These are phyloP conservation scores for Platichthys stellatus DNA, from an alignment of 2,113 vertebrate species.

Conservation along the genomic window DNA sequence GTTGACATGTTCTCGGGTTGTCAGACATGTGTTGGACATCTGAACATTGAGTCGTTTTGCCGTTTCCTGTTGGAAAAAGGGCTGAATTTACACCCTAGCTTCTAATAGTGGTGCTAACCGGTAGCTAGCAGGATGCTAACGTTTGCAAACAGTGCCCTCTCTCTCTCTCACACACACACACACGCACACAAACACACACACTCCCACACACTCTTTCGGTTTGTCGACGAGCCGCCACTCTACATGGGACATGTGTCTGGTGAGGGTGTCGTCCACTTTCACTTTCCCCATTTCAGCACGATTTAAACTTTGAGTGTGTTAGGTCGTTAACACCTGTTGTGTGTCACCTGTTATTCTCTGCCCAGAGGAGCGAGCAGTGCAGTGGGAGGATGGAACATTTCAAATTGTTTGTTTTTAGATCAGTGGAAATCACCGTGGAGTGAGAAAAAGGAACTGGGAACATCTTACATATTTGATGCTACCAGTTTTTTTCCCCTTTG, in stretches of 20 bases:
- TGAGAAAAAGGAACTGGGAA: slow-evolving; percentile 13
- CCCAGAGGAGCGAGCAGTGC: not conserved
- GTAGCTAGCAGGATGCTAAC: slow-evolving; percentile 71
- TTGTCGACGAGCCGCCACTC: slow-evolving; percentile 32
- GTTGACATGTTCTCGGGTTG: slow-evolving; percentile 11
- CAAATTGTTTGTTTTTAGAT: not conserved
- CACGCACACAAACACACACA: slow-evolving; percentile 14
- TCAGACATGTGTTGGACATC: slow-evolving; percentile 1
- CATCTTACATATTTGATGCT: no score
- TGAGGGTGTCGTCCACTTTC: slow-evolving; percentile 51
- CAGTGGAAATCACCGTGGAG: not conserved
- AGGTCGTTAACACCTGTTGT: slow-evolving; percentile 68
- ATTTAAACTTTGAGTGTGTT: slow-evolving; percentile 29
- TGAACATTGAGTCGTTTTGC: slow-evolving; percentile 8
- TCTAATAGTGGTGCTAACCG: slow-evolving; percentile 46
- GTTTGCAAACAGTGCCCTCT: slow-evolving; percentile 33
- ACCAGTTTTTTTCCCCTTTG: no score
- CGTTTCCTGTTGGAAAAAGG: slow-evolving; percentile 18
- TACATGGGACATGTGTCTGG: not conserved
- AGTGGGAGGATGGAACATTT: not conserved
- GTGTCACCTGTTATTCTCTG: slow-evolving; percentile 29
- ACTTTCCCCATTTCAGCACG: slow-evolving; percentile 65
- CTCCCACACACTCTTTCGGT: slow-evolving; percentile 39
- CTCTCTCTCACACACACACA: slow-evolving; percentile 11
- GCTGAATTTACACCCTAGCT: slow-evolving; percentile 25